Conservation (phyloP, 1,140 invertebrate genomes). For the Drosophila tsacasi region DNA sequence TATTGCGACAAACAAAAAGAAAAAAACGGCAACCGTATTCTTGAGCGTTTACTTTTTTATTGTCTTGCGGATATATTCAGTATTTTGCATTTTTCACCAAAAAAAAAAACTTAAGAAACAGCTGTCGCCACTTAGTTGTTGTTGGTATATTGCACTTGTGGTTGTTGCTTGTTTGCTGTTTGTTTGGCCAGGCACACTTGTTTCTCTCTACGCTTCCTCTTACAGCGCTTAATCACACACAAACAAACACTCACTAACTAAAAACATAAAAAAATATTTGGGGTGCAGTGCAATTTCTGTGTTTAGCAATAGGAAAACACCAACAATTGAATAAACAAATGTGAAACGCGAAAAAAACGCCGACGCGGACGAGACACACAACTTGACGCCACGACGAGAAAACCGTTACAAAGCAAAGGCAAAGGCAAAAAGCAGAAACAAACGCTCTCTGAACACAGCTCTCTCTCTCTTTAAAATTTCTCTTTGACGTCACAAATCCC, state of each 20-base stretch:
- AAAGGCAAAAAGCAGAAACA: no score
- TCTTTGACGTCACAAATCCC: no score
- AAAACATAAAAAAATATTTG: slow-evolving; percentile 13
- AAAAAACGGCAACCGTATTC: slow-evolving; percentile 44
- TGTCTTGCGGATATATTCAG: slow-evolving; percentile 24
- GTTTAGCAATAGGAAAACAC: neutral
- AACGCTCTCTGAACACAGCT: no score
- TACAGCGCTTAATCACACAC: slow-evolving; percentile 1
- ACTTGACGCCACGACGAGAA: slow-evolving; percentile 5
- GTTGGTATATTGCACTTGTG: slow-evolving; percentile 52
- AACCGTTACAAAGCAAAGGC: no score
- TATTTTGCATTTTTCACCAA: slow-evolving; percentile 37
- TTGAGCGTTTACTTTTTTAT: slow-evolving; percentile 24
- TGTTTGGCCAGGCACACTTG: slow-evolving; percentile 15
- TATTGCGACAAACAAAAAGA: slow-evolving; percentile 17
- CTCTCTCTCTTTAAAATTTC: no score
- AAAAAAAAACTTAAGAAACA: slow-evolving; percentile 36
- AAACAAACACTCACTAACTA: neutral
- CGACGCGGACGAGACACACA: slow-evolving; percentile 1
- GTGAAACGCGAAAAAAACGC: slow-evolving; percentile 11
- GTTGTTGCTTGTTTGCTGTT: slow-evolving; percentile 37
- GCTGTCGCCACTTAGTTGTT: slow-evolving; percentile 51
- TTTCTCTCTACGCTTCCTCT: neutral
- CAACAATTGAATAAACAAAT: slow-evolving; percentile 17
- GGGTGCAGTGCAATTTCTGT: neutral